Conservation (phyloP, 2,113 vertebrate genomes). For the Neodontobutis hainanensis region DNA sequence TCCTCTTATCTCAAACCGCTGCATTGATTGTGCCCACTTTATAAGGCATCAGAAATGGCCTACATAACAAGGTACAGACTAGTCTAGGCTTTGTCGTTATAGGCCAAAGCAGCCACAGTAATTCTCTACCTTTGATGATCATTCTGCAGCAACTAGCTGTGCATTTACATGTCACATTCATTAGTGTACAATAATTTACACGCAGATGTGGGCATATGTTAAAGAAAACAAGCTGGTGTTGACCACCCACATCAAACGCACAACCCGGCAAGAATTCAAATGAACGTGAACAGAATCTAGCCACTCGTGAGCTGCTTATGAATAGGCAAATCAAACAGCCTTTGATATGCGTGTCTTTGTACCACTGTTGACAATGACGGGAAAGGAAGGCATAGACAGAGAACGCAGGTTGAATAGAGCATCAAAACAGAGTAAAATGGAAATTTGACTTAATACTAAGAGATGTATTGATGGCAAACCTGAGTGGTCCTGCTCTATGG, state of each 20-base stretch:
- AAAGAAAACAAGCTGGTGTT: slow-evolving; percentile 1
- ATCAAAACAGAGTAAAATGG: too few species aligned
- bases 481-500: too few species aligned
- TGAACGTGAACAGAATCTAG: slow-evolving; percentile 5
- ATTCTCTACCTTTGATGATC: slow-evolving; percentile 28
- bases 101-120: slow-evolving; percentile 12
- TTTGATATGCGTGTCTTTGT: slow-evolving; percentile 8
- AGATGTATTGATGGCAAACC: too few species aligned
- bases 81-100: slow-evolving; percentile 13
- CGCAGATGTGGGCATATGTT: fast-evolving
- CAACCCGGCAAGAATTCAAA: background rate
- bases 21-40: slow-evolving; percentile 49
- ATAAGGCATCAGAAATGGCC: too few species aligned
- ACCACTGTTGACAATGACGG: background rate
- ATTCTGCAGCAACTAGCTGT: slow-evolving; percentile 1
- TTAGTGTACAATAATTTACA: background rate
- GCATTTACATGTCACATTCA: background rate
- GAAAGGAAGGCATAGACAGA: background rate
- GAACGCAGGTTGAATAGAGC: background rate
- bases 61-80: too few species aligned
- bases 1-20: slow-evolving; percentile 44
- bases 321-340: slow-evolving; percentile 5
- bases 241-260: slow-evolving; percentile 15
- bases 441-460: too few species aligned
- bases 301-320: slow-evolving; percentile 3